Conservation (phyloP, 2,888 invertebrate species). For the Caenorhabditis plicata region DNA sequence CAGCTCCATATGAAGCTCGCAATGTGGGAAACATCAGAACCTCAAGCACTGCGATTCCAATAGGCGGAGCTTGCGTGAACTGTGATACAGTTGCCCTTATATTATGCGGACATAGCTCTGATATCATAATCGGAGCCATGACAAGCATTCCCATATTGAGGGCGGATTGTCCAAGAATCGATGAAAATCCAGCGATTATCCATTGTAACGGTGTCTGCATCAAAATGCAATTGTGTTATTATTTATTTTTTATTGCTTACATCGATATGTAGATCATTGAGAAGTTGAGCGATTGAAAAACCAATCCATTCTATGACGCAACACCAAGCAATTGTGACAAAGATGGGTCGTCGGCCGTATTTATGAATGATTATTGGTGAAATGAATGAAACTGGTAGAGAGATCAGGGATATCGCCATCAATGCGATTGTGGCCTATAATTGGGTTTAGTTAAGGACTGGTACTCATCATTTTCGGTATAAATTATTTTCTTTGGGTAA, state of each 20-base stretch:
- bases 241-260: not conserved
- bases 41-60: conserved; percentile 48
- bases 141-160: conserved; percentile 54
- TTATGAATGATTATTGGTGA: conserved; percentile 52
- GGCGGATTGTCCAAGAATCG: conserved; percentile 48
- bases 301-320: conserved; percentile 53
- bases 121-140: conserved; percentile 57
- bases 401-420: conserved; percentile 40
- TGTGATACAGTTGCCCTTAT: conserved; percentile 50
- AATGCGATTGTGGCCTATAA: conserved; percentile 49
- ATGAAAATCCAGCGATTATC: conserved; percentile 29
- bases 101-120: conserved; percentile 57
- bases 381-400: conserved; percentile 49
- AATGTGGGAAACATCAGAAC: conserved; percentile 52
- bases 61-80: conserved; percentile 56
- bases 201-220: conserved; percentile 3
- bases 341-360: conserved; percentile 52
- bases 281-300: conserved; percentile 39
- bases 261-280: conserved; percentile 36
- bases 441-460: no score
- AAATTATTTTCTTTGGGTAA: no score
- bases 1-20: conserved; percentile 38
- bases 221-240: not conserved
- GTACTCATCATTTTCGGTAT: no score
- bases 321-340: conserved; percentile 44